Base-by-base conservation (phyloP, 2,797 vertebrate species). In the Psittacula echo region DNA sequence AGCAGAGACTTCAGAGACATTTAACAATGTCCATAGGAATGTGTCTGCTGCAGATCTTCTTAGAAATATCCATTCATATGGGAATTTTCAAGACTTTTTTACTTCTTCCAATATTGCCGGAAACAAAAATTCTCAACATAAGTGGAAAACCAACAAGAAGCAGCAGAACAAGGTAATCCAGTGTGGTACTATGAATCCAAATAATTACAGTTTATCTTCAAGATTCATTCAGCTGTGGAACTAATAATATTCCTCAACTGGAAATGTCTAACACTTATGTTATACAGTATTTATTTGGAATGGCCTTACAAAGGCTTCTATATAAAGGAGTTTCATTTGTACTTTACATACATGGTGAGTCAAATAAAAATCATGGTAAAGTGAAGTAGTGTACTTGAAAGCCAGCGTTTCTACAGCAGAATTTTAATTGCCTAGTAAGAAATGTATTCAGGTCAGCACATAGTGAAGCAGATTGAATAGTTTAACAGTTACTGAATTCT, bases 361-460 rank as follows among this genome's bases (percentile, higher is more conserved):
- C 53, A 92, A 89, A 85, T 72, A 87, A 93, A 95, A 89, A 70
- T 54, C 47, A 60, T 1, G 0, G 16, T 77, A 39, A 81, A 87
- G 5, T 22, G 22, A 81, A 87, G 5, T 21, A 20, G 17, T 23
- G 11, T 78, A 73, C 72, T 75, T 85, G 81, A 94, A 95, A 93
- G n/a, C 20, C 61, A 89, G 5, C 19, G 29, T 86, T 94, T 85
- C 72, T 80, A 34, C 14, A 76, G 23, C 27, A 85, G 70, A 73
- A 88, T 73, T 88, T 93, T 89, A 94, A 84, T 92, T 92, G 39
- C 34, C 26, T 75, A 37, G 66, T 77, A 90, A 85, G 34, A 92
- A 91, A 48, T 48, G 7, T 14, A 56, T 94, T 89, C 56, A 53
- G 65, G 53, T 74, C 68, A 90, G n/a, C 50, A 58, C 67, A 66